Evolutionary conservation across 2,797 vertebrate species (phyloP), one percentile per base, ranked within the genome.

Genomic region (Acanthis flammea): DNA sequence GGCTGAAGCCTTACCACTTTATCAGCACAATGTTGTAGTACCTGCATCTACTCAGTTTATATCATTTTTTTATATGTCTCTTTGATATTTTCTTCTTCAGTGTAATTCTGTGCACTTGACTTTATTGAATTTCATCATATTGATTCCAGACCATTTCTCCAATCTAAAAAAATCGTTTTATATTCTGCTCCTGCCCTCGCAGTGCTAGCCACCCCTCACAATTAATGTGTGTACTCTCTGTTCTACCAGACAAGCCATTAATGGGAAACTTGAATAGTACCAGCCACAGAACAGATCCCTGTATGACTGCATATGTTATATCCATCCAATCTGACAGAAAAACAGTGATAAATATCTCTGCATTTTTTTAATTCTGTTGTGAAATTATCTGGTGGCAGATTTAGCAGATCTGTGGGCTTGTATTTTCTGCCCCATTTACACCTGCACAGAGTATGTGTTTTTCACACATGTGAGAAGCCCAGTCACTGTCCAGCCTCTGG

Each of bases 91-190:
- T 65, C 54, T 83, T 90, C 70, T 92, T 84, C 68, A 65, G 21
- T n/a, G 35, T 45, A 92, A 91, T 62, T 86, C 53, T 91, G 63
- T 27, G 45, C 70, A 86, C 62, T 95, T 73, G 81, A 71, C 53
- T 88, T 50, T 73, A 91, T 33, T 94, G 55, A 95, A 92, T 86
- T 75, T 66, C 73, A 92, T 73, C 66, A 53, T 77, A 94, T 66
- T 73, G 82, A 95, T 90, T 92, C 75, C 66, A 95, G 71, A 66
- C 66, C 42, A 51, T 68, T 85, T 88, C 78, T 82, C 45, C 63
- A 93, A 85, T 71, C 68, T 75, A 84, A 75, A 66, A 93, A 84
- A 90, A 86, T 51, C 2, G 0, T 55, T 95, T 63, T 57, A 33
- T 41, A 81, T 84, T 93, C 88, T 90, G 15, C 18, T 91, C 39